Evolutionary conservation across 1,140 invertebrate genomes (phyloP), one percentile per base, ranked within the genome.

Genomic region (Drosophila parabipectinata): DNA sequence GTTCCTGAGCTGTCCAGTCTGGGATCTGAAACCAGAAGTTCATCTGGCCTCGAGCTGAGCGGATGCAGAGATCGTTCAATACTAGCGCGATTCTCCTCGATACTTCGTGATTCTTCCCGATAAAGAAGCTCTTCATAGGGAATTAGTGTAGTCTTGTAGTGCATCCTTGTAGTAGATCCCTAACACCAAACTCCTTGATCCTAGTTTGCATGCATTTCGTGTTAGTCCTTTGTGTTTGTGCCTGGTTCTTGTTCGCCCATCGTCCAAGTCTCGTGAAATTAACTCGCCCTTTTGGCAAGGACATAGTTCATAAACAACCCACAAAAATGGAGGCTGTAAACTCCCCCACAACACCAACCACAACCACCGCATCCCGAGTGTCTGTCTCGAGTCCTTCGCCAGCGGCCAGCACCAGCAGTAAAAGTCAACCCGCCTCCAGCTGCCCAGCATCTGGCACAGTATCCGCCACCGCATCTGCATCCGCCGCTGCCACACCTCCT

Each of bases 11-110:
- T 45, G 79, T 63, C 76, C 77, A 69, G 44, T 62, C 53, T 51
- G 21, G 50, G 28, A 34, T 44, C 30, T 60, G 53, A 72, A 44
- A 76, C 78, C 87, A 90, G 87, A 90, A 90, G 76, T 85, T 87
- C 73, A 73, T 87, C 87, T 90, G 87, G 82, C 87, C 82, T 90
- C 87, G 82, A 83, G 82, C 79, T 87, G 77, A 87, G 59, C 85
- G 85, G 85, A 81, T 84, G 73, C 73, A 74, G 56, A 80, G 66
- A 84, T 88, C 76, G 51, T 56, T 55, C 30, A 48, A 63, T 39
- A 63, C 60, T 26, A 66, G 45, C 77, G 72, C 77, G 72, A 44
- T 32, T 71, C 55, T 55, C 78, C 44, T 48, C 78, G 47, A 77
- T 14, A 61, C 39, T 61, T 32, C 37, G 50, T 39, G 53, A 28